Base-by-base conservation (phyloP, 1,140 invertebrate genomes). In the Aphidius ervi region DNA sequence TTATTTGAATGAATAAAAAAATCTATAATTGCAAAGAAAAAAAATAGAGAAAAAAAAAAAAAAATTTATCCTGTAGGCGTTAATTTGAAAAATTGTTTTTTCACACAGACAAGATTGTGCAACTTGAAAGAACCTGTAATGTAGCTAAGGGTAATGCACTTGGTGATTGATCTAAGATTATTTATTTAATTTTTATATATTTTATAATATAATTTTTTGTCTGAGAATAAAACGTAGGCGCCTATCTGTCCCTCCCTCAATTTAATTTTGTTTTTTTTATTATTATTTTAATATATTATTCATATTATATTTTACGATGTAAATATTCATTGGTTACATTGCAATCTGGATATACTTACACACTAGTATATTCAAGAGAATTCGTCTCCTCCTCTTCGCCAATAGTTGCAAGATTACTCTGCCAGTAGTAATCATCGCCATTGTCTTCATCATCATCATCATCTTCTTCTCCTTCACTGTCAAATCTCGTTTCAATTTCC, bases 381-480 rank as follows among this genome's bases (percentile, higher is more conserved):
- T 74, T 70, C 5, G 62, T 75, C 58, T 77, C 75, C 61, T 77
- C 75, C 46, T 77, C 75, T 54, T 77, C 75, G 7, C 75, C 75
- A 10, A 77, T 77, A 4, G 75, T 77, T 2, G 75, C 74, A 16
- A 77, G 56, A 63, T 75, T 77, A 56, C 71, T 76, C 39, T 75
- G 73, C 75, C 75, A 77, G 41, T 77, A 77, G 54, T 75, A 77
- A 63, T 75, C 67, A 37, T 65, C 65, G 48, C 48, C 63, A 55
- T 62, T 64, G 9, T 67, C 65, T 5, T 72, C 70, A 6, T 63
- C 69, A 2, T 68, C 65, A 47, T 67, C 68, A 1, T 73, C 68
- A 5, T 61, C 23, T 31, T 31, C 23, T 31, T 31, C 23, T 31
- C 4, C 23, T 31, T 31, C 23, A 31, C 8, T 50, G 3, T 5